phyloP scores from a whole-genome alignment of 2,113 vertebrate species.

The Lucifuga dentata region DNA sequence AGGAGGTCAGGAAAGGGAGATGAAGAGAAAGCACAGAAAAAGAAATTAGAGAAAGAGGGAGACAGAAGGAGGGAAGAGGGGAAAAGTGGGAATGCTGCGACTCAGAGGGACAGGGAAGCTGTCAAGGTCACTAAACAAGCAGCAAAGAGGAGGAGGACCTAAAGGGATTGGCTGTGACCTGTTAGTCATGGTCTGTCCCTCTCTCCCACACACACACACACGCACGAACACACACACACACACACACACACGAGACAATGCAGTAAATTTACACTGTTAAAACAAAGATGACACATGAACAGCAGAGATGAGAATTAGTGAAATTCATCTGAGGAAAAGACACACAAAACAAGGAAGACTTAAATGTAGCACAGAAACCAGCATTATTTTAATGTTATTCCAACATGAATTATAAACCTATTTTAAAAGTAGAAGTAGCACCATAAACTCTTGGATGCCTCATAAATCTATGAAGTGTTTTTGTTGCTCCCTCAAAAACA shows the following conservation, averaged over 20 bases:
- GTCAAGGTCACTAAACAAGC: slow-evolving; percentile 80
- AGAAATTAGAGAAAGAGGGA: slow-evolving; percentile 39
- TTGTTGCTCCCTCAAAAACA: slow-evolving; percentile 30
- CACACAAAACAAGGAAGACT: slow-evolving; percentile 10
- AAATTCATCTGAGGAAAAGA: neutral
- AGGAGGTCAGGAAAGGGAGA: slow-evolving; percentile 50
- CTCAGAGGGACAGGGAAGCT: slow-evolving; percentile 71
- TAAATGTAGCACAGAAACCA: neutral
- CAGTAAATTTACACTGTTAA: slow-evolving; percentile 45
- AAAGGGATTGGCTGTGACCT: slow-evolving; percentile 77
- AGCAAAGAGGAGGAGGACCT: slow-evolving; percentile 71
- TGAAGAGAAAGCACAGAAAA: slow-evolving; percentile 27
- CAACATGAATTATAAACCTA: neutral
- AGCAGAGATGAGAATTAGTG: slow-evolving; percentile 17
- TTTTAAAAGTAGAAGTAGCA: neutral
- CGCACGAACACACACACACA: slow-evolving; percentile 30
- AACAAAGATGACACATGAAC: slow-evolving; percentile 49
- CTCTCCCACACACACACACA: slow-evolving; percentile 60
- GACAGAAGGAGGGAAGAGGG: slow-evolving; percentile 28
- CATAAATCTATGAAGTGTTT: slow-evolving; percentile 10
- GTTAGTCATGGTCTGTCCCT: slow-evolving; percentile 80
- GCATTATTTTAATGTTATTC: no score
- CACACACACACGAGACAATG: slow-evolving; percentile 40
- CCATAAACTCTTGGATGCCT: neutral
- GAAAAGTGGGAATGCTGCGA: slow-evolving; percentile 51